Percentiles rank a stretch among this genome's conserved stretches.
Conservation (phyloP, 1,140 invertebrate genomes). For the Matsumurasca onukii region DNA sequence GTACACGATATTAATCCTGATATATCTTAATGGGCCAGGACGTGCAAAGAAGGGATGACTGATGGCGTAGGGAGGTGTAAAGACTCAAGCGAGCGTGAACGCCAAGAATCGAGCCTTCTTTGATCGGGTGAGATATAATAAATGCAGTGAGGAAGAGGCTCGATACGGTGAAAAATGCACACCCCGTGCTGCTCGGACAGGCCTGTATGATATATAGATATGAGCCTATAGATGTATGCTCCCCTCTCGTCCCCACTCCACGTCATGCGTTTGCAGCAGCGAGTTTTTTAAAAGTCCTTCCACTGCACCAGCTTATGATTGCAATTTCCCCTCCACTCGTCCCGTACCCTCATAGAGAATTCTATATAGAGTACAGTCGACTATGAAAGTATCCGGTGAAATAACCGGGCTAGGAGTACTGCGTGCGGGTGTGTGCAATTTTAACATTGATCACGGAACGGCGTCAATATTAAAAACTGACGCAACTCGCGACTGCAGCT, state of each 20-base stretch:
- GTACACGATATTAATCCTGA: no score
- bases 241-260: background rate
- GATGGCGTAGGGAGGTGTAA: no score
- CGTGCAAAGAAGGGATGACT: no score
- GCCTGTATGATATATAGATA: conserved; percentile 30
- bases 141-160: background rate
- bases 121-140: background rate
- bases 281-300: conserved; percentile 4
- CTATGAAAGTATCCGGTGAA: conserved; percentile 15
- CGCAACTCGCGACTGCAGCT: background rate
- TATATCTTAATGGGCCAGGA: no score
- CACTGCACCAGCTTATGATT: conserved; percentile 27
- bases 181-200: background rate
- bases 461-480: conserved; percentile 16
- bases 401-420: background rate
- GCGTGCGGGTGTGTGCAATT: conserved; percentile 11
- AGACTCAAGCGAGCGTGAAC: background rate
- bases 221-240: background rate
- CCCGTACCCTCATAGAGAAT: conserved; percentile 17
- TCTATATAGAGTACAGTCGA: conserved; percentile 30
- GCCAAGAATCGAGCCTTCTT: background rate
- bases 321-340: background rate
- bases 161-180: background rate
- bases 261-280: conserved; percentile 17
- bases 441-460: background rate